Conservation (phyloP, 2,113 vertebrate species). For the Hylia prasina region DNA sequence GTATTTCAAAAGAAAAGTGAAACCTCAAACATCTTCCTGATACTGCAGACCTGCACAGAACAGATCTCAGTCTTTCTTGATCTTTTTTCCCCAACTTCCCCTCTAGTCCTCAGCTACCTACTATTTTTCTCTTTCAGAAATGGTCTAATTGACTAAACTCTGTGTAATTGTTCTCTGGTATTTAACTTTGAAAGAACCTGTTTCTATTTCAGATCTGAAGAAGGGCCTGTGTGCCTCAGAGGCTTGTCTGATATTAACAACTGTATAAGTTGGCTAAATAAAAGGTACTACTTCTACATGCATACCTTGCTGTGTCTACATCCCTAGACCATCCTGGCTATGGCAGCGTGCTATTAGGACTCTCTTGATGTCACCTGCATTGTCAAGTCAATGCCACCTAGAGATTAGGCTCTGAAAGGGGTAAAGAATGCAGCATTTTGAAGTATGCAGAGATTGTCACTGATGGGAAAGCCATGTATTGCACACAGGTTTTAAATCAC, state of each 20-base stretch:
- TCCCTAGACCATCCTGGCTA: neutral
- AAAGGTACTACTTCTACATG: neutral
- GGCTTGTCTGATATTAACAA: neutral
- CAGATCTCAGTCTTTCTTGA: neutral
- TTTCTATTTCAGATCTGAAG: constrained; percentile 1
- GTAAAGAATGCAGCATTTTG: neutral
- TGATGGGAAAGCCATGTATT: neutral
- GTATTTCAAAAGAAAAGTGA: neutral
- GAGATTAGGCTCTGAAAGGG: neutral
- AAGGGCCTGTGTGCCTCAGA: neutral
- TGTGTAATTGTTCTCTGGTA: neutral
- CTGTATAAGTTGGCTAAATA: neutral
- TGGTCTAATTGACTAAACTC: neutral
- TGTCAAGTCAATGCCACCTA: neutral
- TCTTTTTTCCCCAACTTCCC: neutral
- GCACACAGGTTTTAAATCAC: neutral
- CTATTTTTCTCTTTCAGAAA: neutral
- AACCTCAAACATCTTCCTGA: neutral
- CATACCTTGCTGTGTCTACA: neutral
- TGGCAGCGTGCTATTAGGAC: neutral
- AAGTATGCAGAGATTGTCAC: neutral
- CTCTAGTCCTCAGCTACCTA: neutral
- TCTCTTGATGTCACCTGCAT: neutral
- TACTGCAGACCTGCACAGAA: neutral
- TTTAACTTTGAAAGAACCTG: neutral